These are phyloP conservation scores for Meriones psammophilus DNA, from an alignment of 2,797 vertebrate genomes.

Conservation along the genomic window DNA sequence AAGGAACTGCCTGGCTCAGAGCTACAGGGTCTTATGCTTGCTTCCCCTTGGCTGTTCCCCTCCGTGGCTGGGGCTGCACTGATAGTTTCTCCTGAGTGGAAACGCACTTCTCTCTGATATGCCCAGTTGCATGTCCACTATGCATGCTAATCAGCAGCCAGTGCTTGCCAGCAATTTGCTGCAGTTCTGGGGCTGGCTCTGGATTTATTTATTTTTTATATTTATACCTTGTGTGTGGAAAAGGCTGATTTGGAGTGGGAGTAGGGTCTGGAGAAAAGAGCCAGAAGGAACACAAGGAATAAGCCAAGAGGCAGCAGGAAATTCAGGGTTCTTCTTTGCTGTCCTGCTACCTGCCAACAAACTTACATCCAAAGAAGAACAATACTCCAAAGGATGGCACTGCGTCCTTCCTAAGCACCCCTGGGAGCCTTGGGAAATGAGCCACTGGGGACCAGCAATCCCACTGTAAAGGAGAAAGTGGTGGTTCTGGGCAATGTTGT, in stretches of 20 bases:
- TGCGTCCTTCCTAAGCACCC: not conserved
- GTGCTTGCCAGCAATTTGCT: slow-evolving; percentile 79
- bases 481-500: not conserved
- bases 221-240: slow-evolving; percentile 75
- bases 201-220: slow-evolving; percentile 80
- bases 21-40: not conserved
- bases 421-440: slow-evolving; percentile 7
- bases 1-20: not conserved
- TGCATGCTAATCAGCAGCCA: slow-evolving; percentile 79
- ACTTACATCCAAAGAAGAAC: slow-evolving; percentile 3
- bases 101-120: slow-evolving; percentile 71
- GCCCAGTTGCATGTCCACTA: slow-evolving; percentile 82
- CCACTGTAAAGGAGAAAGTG: slow-evolving; percentile 35
- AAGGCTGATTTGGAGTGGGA: slow-evolving; percentile 62
- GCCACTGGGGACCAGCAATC: not conserved
- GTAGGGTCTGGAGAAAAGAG: slow-evolving; percentile 37
- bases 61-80: not conserved
- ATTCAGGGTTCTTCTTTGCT: slow-evolving; percentile 2
- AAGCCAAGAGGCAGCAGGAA: not conserved
- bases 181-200: slow-evolving; percentile 71
- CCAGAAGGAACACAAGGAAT: slow-evolving; percentile 49
- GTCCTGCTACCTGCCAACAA: not conserved
- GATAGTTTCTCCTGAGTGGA: slow-evolving; percentile 60
- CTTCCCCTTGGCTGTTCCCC: not conserved
- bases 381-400: not conserved